Conservation (phyloP, 2,888 invertebrate genomes). For the Sinelater perroti region DNA sequence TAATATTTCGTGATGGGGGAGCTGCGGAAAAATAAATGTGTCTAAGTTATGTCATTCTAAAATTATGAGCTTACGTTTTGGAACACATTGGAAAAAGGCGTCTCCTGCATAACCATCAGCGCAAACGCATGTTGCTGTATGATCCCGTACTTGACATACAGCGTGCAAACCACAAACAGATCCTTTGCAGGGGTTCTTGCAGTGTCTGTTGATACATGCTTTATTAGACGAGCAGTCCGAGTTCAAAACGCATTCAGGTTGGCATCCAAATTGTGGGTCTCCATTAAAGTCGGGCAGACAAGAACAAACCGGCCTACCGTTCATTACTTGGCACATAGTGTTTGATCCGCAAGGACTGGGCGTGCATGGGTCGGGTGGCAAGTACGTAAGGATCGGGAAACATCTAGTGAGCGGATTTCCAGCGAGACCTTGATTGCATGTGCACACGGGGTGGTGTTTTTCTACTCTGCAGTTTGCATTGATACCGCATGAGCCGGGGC, state of each 20-base stretch:
- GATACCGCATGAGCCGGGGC: slow-evolving; percentile 81
- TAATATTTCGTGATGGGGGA: slow-evolving; percentile 66
- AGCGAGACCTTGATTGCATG: slow-evolving; percentile 74
- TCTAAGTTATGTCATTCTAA: slow-evolving; percentile 3
- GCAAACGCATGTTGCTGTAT: slow-evolving; percentile 84
- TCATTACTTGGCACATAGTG: slow-evolving; percentile 77
- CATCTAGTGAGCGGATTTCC: slow-evolving; percentile 84
- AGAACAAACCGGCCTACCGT: slow-evolving; percentile 77
- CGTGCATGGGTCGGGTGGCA: slow-evolving; percentile 72
- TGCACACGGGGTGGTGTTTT: slow-evolving; percentile 82
- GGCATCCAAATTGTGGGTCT: slow-evolving; percentile 79
- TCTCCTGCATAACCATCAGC: slow-evolving; percentile 81
- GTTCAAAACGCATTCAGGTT: slow-evolving; percentile 83
- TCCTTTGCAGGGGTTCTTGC: slow-evolving; percentile 74
- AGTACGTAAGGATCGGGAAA: slow-evolving; percentile 64
- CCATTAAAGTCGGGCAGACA: slow-evolving; percentile 80
- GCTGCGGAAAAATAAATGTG: slow-evolving; percentile 10
- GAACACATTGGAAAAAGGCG: slow-evolving; percentile 78
- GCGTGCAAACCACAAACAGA: slow-evolving; percentile 78
- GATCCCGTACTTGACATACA: slow-evolving; percentile 79
- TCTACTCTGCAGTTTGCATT: slow-evolving; percentile 79
- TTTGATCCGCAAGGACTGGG: slow-evolving; percentile 82
- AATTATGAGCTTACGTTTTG: slow-evolving; percentile 60
- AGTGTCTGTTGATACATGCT: slow-evolving; percentile 79
- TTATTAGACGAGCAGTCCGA: slow-evolving; percentile 79